phyloP scores from a whole-genome alignment of 1,140 invertebrate genomes.

The Sitobion miscanthi region DNA sequence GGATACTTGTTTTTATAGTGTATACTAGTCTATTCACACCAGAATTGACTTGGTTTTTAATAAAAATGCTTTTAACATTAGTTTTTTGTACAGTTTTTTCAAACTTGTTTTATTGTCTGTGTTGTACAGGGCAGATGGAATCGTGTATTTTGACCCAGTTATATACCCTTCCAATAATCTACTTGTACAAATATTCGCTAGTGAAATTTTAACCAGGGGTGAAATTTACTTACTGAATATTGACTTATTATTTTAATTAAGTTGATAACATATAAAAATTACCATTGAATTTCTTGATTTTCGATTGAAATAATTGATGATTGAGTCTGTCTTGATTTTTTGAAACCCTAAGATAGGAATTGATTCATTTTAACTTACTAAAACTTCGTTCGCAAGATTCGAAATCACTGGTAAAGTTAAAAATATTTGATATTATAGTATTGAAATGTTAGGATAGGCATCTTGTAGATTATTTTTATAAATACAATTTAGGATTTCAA shows the following conservation, averaged over 20 bases:
- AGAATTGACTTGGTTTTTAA: background rate
- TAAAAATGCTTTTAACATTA: slow-evolving; percentile 17
- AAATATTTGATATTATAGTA: background rate
- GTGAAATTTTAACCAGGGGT: no score
- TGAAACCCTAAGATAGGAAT: background rate
- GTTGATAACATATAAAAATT: background rate
- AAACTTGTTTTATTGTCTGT: background rate
- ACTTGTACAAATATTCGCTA: no score
- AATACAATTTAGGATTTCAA: background rate
- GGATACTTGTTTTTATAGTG: background rate
- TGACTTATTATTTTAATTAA: no score
- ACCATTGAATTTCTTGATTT: slow-evolving; percentile 27
- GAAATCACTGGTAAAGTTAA: background rate
- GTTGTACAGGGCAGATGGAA: no score
- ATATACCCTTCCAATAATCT: no score
- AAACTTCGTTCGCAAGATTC: background rate
- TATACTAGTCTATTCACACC: background rate
- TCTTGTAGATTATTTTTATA: background rate
- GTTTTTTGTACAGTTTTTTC: background rate
- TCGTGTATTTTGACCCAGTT: no score
- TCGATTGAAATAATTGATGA: slow-evolving; percentile 21
- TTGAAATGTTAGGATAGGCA: background rate
- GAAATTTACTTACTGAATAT: no score
- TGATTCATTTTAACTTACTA: background rate
- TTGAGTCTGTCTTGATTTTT: background rate